Evolutionary conservation across 2,113 vertebrate genomes (phyloP), one percentile per base, ranked within the genome.

Genomic region (Hemiscyllium ocellatum): DNA sequence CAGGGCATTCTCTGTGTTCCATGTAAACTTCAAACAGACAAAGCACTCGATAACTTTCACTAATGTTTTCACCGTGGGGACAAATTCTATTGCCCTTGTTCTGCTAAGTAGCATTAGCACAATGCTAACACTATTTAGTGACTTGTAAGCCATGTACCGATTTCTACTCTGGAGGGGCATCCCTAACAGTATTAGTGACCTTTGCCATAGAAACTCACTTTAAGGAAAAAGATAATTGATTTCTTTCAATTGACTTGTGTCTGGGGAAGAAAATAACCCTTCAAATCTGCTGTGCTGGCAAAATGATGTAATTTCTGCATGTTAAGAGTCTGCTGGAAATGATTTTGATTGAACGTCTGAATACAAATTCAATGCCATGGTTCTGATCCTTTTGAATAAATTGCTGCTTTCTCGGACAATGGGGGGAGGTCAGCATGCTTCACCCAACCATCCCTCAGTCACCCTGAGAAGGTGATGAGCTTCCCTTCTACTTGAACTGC

Each of bases 251-350:
- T 66, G 56, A 2, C 19, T 65, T 66, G 89, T 91, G 89, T 91
- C 89, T 91, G 61, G 87, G 56, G 89, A 91, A 91, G 89, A 91
- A 61, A 91, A 37, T 91, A 61, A 66, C 56, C 56, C 89, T 91
- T 91, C 65, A 91, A 56, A 37, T 37, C 89, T 91, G 89, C 89
- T 37, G 56, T 37, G 89, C 89, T 66, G 61, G 89, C 89, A 91
- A 91, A 17, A 42, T 91, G 89, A 42, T 91, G n/a, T 20, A 91
- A 66, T 91, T 91, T 33, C 33, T 87, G 86, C 26, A 52, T 29
- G 15, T 24, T 52, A 26, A 26, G 47, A 56, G 47, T 61, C 26
- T 12, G 50, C 50, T 89, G 86, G 50, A 89, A 61, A 89, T 89
- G 50, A 3, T 24, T 89, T 52, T 61, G 78, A 24, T 61, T 89